Percentiles rank a stretch among this genome's conserved stretches.
These are phyloP conservation scores for Erebia epiphron DNA, from an alignment of 2,888 invertebrate genomes.

Conservation along the genomic window DNA sequence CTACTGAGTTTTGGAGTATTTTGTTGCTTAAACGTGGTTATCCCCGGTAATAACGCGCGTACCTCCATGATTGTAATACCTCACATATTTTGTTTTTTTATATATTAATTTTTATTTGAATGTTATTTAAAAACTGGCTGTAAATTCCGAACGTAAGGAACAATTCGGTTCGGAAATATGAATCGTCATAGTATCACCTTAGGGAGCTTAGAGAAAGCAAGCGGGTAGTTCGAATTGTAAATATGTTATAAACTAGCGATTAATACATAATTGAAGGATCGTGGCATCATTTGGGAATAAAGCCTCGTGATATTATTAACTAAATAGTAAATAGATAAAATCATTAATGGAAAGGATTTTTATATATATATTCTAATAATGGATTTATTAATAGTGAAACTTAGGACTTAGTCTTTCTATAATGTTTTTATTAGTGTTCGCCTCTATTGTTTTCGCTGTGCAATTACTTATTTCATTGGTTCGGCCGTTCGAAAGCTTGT, in stretches of 20 bases:
- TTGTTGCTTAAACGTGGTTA: slow-evolving; percentile 43
- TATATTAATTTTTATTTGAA: slow-evolving; percentile 73
- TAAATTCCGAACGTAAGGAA: slow-evolving; percentile 47
- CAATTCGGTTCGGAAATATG: slow-evolving; percentile 52
- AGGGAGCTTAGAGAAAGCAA: slow-evolving; percentile 74
- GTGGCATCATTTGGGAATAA: slow-evolving; percentile 73
- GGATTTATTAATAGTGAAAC: slow-evolving; percentile 80
- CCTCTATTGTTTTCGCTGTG: slow-evolving; percentile 81
- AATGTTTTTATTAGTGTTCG: slow-evolving; percentile 66
- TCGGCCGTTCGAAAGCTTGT: slow-evolving; percentile 67
- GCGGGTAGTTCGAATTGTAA: slow-evolving; percentile 81
- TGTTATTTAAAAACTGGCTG: slow-evolving; percentile 69
- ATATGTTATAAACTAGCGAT: slow-evolving; percentile 73
- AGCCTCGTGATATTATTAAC: slow-evolving; percentile 82
- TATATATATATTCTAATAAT: slow-evolving; percentile 83
- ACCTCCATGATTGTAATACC: slow-evolving; percentile 75
- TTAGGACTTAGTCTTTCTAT: slow-evolving; percentile 70
- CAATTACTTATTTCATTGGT: slow-evolving; percentile 64
- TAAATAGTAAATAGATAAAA: slow-evolving; percentile 81
- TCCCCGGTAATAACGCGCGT: slow-evolving; percentile 57
- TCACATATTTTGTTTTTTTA: slow-evolving; percentile 79
- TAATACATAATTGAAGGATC: slow-evolving; percentile 66
- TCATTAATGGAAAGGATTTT: slow-evolving; percentile 82
- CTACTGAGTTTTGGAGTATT: slow-evolving; percentile 32
- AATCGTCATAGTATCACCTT: slow-evolving; percentile 54